These are phyloP conservation scores for Stegophylla sp. DNA, from an alignment of 2,888 invertebrate genomes.

Conservation along the genomic window DNA sequence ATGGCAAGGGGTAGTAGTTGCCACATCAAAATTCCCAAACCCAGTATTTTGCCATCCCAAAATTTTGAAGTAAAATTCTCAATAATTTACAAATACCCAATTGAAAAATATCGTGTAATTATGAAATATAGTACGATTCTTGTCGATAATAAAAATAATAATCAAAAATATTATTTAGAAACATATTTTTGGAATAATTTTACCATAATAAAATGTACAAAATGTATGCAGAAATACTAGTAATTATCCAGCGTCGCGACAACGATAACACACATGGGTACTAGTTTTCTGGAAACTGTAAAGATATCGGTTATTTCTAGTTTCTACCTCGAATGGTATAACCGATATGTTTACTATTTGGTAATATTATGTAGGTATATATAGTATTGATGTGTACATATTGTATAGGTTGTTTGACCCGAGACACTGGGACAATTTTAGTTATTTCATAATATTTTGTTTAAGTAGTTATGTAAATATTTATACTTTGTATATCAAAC, in stretches of 20 bases:
- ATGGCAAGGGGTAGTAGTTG: neutral
- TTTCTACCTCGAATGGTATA: conserved; percentile 7
- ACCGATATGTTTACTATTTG: neutral
- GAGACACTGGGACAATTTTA: too few relatives aligned
- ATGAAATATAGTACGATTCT: conserved; percentile 21
- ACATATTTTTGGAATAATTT: conserved; percentile 10
- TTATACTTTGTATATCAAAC: too few relatives aligned
- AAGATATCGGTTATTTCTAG: neutral
- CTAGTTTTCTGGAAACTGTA: conserved; percentile 1
- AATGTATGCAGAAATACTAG: conserved; percentile 1
- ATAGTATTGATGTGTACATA: too few relatives aligned
- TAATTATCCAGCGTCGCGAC: conserved; percentile 7
- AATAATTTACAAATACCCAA: conserved; percentile 31
- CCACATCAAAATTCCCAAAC: neutral
- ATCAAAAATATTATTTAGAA: conserved; percentile 26
- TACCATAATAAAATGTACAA: conserved; percentile 6
- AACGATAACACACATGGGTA: neutral
- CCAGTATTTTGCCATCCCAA: conserved; percentile 24
- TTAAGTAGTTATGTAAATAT: too few relatives aligned
- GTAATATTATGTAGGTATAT: too few relatives aligned
- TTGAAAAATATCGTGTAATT: conserved; percentile 31
- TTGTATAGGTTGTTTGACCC: too few relatives aligned
- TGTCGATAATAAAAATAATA: conserved; percentile 22
- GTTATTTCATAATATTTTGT: too few relatives aligned
- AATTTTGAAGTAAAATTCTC: conserved; percentile 30